A percentile compares a stretch with the other conserved stretches of the same genome.
These are phyloP conservation scores for Meteorus cinctellus DNA, from an alignment of 2,888 invertebrate species.

Conservation along the genomic window DNA sequence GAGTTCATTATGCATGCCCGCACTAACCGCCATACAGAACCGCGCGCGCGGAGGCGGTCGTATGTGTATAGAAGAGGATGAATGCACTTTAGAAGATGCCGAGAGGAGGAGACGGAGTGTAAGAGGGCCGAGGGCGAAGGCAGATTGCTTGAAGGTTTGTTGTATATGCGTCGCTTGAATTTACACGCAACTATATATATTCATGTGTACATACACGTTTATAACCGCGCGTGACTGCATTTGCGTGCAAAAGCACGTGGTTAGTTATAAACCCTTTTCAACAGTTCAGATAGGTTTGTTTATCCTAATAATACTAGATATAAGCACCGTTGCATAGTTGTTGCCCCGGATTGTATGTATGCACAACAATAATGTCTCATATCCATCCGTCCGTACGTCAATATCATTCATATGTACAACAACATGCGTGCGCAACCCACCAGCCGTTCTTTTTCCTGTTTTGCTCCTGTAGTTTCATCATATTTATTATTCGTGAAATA, in stretches of 20 bases:
- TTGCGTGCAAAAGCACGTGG: not conserved
- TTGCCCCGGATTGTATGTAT: not conserved
- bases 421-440: not conserved
- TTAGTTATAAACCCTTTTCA: constrained; percentile 15
- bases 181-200: not conserved
- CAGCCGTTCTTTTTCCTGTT: not conserved
- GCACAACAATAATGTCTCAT: not conserved
- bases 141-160: constrained; percentile 18
- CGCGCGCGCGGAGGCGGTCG: constrained; percentile 18
- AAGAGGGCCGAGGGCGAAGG: not conserved
- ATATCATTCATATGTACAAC: not conserved
- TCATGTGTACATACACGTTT: constrained; percentile 9
- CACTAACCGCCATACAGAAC: constrained; percentile 32
- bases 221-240: not conserved
- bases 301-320: not conserved
- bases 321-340: not conserved
- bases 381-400: not conserved
- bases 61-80: constrained; percentile 29
- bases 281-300: constrained; percentile 8
- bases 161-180: constrained; percentile 18
- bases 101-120: not conserved
- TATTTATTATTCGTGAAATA: not conserved
- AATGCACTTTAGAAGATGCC: constrained; percentile 41
- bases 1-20: constrained; percentile 45
- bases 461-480: not conserved